These are phyloP conservation scores for Drosophila mauritiana DNA, from an alignment of 1,140 invertebrate species.

Conservation along the genomic window DNA sequence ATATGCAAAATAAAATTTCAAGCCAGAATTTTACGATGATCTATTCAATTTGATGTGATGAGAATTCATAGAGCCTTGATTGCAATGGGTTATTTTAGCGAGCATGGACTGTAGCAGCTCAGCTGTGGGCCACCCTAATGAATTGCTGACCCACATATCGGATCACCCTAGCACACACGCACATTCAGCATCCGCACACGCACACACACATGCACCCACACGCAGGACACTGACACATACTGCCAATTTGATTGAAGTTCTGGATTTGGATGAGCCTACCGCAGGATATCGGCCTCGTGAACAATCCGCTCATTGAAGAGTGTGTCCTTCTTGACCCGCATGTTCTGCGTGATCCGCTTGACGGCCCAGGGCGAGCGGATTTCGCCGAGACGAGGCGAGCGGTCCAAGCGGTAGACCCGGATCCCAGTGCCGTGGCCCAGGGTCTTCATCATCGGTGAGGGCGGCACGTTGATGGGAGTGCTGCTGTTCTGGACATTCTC, in stretches of 20 bases:
- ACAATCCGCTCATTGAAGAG: constrained; percentile 86
- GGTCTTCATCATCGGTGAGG: constrained; percentile 77
- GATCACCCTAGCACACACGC: constrained; percentile 27
- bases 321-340: constrained; percentile 53
- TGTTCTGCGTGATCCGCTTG: constrained; percentile 87
- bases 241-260: background rate
- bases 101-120: background rate
- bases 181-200: constrained; percentile 41
- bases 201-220: constrained; percentile 25
- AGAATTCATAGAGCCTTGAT: too few species aligned
- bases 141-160: constrained; percentile 8
- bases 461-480: constrained; percentile 74
- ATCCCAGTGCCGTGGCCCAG: constrained; percentile 87
- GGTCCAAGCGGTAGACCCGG: constrained; percentile 90
- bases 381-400: constrained; percentile 88
- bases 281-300: constrained; percentile 88
- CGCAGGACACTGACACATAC: constrained; percentile 15
- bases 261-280: constrained; percentile 41
- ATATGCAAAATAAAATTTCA: too few species aligned
- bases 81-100: background rate
- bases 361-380: constrained; percentile 92
- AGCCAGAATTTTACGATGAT: too few species aligned
- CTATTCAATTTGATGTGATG: too few species aligned
- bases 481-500: constrained; percentile 68
- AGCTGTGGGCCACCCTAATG: background rate